phyloP scores from a whole-genome alignment of 1,140 invertebrate genomes.

The Drosophila mojavensis region DNA sequence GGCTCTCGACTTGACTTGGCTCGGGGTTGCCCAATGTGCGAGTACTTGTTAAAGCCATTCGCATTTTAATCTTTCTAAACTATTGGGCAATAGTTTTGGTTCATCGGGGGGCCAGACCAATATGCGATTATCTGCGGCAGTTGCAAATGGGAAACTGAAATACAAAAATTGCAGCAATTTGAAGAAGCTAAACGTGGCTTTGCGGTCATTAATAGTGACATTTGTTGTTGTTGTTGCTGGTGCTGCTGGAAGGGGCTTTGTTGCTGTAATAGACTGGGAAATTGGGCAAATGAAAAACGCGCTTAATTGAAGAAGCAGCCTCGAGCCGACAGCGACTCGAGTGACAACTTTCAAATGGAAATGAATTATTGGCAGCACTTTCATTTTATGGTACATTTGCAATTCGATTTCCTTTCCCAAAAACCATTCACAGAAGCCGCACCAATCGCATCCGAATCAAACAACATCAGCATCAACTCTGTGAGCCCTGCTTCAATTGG shows the following conservation, averaged over 20 bases:
- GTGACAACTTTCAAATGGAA: constrained; percentile 74
- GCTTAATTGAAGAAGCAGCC: constrained; percentile 65
- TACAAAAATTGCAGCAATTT: constrained; percentile 63
- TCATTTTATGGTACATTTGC: constrained; percentile 59
- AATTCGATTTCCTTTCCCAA: constrained; percentile 72
- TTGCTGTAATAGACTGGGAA: constrained; percentile 47
- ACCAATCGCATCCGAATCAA: constrained; percentile 2
- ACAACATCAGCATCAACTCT: neutral
- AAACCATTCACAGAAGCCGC: constrained; percentile 20
- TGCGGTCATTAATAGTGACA: constrained; percentile 31
- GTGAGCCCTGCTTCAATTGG: constrained; percentile 12
- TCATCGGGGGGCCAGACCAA: constrained; percentile 33
- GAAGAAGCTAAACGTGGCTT: constrained; percentile 46
- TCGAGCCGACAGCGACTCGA: constrained; percentile 25
- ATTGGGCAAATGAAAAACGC: constrained; percentile 40
- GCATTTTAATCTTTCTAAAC: constrained; percentile 79
- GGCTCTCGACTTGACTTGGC: constrained; percentile 34
- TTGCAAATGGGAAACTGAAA: constrained; percentile 54
- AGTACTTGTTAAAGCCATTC: constrained; percentile 61
- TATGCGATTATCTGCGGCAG: constrained; percentile 57
- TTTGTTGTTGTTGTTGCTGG: constrained; percentile 26
- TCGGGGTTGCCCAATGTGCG: constrained; percentile 34
- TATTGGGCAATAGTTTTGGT: constrained; percentile 68
- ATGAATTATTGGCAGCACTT: constrained; percentile 66
- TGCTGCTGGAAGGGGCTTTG: constrained; percentile 20